Evolutionary conservation across 2,113 vertebrate species (phyloP).

Genomic region (Scomber scombrus): DNA sequence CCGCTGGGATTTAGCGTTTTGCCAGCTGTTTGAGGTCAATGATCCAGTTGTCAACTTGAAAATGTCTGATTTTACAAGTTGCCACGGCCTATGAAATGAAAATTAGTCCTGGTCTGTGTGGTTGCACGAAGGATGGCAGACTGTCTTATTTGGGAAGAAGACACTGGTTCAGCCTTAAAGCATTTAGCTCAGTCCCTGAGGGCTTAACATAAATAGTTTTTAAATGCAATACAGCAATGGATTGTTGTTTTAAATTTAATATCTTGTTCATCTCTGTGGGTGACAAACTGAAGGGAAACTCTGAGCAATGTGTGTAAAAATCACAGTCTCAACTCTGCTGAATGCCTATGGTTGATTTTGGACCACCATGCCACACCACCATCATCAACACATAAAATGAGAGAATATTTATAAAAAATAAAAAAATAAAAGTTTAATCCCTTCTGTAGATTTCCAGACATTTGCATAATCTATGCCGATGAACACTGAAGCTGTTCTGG

Average conservation of each 20-base stretch:
- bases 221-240: constrained; percentile 4
- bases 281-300: too few species aligned
- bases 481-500: not conserved
- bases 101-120: constrained; percentile 17
- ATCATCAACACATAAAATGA: too few species aligned
- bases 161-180: not conserved
- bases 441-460: too few species aligned
- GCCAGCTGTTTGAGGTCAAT: constrained; percentile 3
- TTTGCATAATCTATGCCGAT: too few species aligned
- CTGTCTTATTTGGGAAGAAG: not conserved
- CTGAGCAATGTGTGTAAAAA: too few species aligned
- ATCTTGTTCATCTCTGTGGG: too few species aligned
- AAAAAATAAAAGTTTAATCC: too few species aligned
- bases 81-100: constrained; percentile 2
- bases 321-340: too few species aligned
- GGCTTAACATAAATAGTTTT: constrained; percentile 9
- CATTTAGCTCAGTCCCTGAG: not conserved
- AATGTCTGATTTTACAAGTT: constrained; percentile 43
- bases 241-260: too few species aligned
- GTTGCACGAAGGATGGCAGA: not conserved
- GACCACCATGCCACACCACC: too few species aligned
- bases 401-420: too few species aligned
- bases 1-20: not conserved
- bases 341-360: too few species aligned
- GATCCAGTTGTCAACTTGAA: constrained; percentile 6